These are phyloP conservation scores for Cryptoblepharus egeriae DNA, from an alignment of 2,797 vertebrate species.

Conservation along the genomic window DNA sequence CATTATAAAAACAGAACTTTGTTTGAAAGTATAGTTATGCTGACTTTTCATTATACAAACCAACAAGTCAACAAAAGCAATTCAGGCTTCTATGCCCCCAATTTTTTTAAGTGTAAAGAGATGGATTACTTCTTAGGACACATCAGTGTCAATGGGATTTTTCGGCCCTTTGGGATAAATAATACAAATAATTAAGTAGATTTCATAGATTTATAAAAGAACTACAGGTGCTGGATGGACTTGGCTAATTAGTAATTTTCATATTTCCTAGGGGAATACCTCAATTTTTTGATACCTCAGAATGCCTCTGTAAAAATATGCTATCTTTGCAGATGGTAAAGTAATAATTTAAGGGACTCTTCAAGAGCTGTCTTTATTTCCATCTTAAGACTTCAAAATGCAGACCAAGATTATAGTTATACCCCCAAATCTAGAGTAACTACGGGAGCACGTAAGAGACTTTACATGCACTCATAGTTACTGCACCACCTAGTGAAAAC, in stretches of 20 bases:
- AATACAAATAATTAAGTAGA: neutral
- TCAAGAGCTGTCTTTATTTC: neutral
- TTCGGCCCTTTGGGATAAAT: neutral
- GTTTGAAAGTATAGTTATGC: slow-evolving; percentile 1
- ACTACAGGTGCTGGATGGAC: neutral
- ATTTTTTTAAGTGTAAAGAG: neutral
- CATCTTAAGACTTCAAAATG: too few relatives aligned
- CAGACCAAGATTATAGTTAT: neutral
- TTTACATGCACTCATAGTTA: too few relatives aligned
- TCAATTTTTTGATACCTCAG: neutral
- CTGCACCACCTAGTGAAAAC: too few relatives aligned
- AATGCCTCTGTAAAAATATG: neutral
- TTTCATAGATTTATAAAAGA: neutral
- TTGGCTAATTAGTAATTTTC: neutral
- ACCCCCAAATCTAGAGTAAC: too few relatives aligned
- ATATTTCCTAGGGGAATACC: neutral
- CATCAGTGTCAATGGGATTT: neutral
- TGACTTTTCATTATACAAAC: neutral
- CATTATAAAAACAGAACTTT: neutral
- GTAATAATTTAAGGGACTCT: neutral
- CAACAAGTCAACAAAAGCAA: neutral
- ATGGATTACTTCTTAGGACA: neutral
- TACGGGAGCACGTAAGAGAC: too few relatives aligned
- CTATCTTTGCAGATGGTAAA: neutral
- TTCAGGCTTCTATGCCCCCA: neutral